Evolutionary conservation across 1,140 invertebrate genomes (phyloP).

Genomic region (Eriocheir sinensis): DNA sequence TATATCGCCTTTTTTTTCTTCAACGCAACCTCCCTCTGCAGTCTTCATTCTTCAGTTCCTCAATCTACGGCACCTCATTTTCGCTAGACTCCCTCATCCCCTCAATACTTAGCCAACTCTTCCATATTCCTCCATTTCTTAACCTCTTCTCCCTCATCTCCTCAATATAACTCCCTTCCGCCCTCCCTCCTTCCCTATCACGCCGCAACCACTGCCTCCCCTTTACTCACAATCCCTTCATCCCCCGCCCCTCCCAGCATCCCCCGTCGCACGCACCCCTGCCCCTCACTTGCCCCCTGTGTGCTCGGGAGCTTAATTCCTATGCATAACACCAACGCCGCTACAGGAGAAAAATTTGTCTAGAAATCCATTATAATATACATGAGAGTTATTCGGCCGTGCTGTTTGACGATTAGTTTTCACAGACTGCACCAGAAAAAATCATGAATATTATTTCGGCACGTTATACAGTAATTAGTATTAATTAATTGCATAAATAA

Average conservation of each 20-base stretch:
- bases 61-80: background rate
- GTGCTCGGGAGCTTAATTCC: background rate
- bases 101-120: no score
- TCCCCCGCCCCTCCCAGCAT: background rate
- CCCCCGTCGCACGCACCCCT: background rate
- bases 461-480: conserved; percentile 70
- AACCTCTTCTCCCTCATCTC: no score
- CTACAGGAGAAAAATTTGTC: conserved; percentile 46
- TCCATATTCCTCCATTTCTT: no score
- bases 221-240: no score
- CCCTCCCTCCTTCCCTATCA: no score
- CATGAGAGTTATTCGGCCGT: conserved; percentile 30
- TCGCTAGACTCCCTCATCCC: background rate
- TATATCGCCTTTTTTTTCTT: no score
- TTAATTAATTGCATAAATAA: conserved; percentile 71
- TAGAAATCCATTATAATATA: conserved; percentile 57
- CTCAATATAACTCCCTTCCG: no score
- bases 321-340: conserved; percentile 22
- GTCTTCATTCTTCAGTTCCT: background rate
- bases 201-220: no score
- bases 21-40: no score
- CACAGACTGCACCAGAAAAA: conserved; percentile 27
- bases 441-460: conserved; percentile 61
- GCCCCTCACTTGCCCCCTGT: no score
- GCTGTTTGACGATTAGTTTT: conserved; percentile 33